phyloP scores from a whole-genome alignment of 2,888 invertebrate genomes.

The Gryllus longicercus region DNA sequence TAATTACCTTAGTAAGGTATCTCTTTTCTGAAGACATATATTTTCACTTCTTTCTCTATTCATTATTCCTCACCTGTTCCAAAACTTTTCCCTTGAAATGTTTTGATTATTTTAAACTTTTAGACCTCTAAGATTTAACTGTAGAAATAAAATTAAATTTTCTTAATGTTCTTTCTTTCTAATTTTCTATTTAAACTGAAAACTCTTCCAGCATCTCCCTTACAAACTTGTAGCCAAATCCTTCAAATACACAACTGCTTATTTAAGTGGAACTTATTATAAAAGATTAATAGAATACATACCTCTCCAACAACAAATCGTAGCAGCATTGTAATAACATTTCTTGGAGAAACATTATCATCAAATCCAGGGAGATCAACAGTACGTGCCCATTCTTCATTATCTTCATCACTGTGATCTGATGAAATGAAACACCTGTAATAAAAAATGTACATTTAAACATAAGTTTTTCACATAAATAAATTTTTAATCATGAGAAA shows the following conservation, averaged over 20 bases:
- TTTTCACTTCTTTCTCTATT: too few relatives aligned
- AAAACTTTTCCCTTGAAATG: too few relatives aligned
- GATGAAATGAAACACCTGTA: conserved; percentile 55
- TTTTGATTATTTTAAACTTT: too few relatives aligned
- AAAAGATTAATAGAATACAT: conserved; percentile 28
- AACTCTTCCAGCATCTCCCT: neutral
- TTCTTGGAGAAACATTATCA: conserved; percentile 75
- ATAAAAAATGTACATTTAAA: conserved; percentile 23
- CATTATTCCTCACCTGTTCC: too few relatives aligned
- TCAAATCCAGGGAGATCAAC: conserved; percentile 78
- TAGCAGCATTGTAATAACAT: conserved; percentile 66
- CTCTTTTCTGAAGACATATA: too few relatives aligned
- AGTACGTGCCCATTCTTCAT: conserved; percentile 69
- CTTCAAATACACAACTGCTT: neutral
- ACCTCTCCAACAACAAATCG: conserved; percentile 70
- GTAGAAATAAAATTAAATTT: too few relatives aligned
- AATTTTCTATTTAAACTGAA: neutral
- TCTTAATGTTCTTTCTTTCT: neutral
- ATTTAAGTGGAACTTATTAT: neutral
- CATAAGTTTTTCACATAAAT: neutral
- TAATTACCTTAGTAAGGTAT: too few relatives aligned
- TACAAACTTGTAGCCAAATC: neutral
- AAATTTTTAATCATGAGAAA: too few relatives aligned
- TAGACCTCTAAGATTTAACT: too few relatives aligned
- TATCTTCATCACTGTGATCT: conserved; percentile 68